Percentiles rank a stretch among this genome's conserved stretches.
Conservation (phyloP, 1,140 invertebrate genomes). For the Drosophila insularis region DNA sequence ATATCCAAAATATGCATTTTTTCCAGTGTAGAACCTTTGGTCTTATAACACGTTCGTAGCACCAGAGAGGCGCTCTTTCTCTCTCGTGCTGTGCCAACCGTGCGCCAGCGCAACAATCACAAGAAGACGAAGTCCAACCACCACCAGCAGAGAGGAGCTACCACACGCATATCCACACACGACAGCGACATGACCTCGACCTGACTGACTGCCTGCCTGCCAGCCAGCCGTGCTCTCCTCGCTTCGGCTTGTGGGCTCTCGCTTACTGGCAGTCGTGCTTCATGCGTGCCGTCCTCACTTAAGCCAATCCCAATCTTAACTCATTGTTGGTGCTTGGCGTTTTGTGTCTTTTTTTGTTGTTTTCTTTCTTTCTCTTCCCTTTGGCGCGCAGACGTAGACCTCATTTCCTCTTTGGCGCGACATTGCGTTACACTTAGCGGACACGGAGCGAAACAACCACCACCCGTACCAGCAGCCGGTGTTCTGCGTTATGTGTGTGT, state of each 20-base stretch:
- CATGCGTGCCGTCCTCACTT: constrained; percentile 76
- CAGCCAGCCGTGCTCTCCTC: constrained; percentile 40
- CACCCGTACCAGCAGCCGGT: constrained; percentile 70
- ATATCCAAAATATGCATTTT: not conserved
- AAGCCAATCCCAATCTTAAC: constrained; percentile 52
- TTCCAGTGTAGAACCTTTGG: constrained; percentile 36
- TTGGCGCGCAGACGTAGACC: constrained; percentile 59
- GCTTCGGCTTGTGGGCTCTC: constrained; percentile 45
- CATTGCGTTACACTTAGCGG: constrained; percentile 75
- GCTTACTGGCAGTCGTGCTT: constrained; percentile 52
- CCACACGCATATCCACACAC: constrained; percentile 61
- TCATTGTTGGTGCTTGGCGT: constrained; percentile 52
- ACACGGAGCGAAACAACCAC: constrained; percentile 57
- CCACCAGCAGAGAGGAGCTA: constrained; percentile 41
- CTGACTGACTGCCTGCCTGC: constrained; percentile 14
- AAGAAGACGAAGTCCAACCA: constrained; percentile 36
- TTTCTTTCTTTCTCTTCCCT: constrained; percentile 31
- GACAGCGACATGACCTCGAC: constrained; percentile 68
- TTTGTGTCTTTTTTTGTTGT: constrained; percentile 44
- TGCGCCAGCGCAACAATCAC: constrained; percentile 61
- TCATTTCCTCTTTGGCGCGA: constrained; percentile 78
- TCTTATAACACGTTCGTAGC: constrained; percentile 39
- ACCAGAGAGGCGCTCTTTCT: constrained; percentile 31
- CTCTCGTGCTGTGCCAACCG: constrained; percentile 51
- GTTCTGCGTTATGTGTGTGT: constrained; percentile 25